Evolutionary conservation across 2,113 vertebrate genomes (phyloP).

Genomic region (Herpetotheres cachinnans): DNA sequence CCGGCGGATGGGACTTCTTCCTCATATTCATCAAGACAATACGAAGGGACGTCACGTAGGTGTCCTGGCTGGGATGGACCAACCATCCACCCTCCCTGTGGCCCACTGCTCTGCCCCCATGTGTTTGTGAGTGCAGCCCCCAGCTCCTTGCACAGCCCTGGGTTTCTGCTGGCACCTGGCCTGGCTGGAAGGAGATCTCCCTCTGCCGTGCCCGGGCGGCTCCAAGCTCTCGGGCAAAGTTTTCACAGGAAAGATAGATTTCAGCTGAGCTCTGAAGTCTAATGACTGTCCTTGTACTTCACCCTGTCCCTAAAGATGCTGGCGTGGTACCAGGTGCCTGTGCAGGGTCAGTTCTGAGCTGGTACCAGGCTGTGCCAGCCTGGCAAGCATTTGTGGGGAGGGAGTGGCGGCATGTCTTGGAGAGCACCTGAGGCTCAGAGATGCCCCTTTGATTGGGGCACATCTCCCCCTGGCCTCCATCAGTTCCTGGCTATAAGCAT

Average conservation of each 20-base stretch:
- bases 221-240: background rate
- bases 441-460: background rate
- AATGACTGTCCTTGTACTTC: constrained; percentile 10
- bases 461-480: background rate
- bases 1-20: constrained; percentile 88
- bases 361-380: background rate
- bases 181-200: background rate
- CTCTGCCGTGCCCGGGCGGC: accelerated
- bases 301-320: background rate
- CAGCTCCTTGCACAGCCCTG: background rate
- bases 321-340: background rate
- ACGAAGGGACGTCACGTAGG: constrained; percentile 89
- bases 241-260: background rate
- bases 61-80: background rate
- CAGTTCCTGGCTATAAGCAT: background rate
- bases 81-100: background rate
- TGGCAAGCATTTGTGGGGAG: background rate
- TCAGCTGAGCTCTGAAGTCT: constrained; percentile 2
- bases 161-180: background rate
- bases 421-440: background rate
- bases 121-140: background rate
- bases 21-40: constrained; percentile 85
- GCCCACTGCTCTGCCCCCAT: background rate
- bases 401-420: background rate
- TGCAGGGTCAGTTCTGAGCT: background rate